Evolutionary conservation across 2,113 vertebrate species (phyloP).

Genomic region (Rhea americana): DNA sequence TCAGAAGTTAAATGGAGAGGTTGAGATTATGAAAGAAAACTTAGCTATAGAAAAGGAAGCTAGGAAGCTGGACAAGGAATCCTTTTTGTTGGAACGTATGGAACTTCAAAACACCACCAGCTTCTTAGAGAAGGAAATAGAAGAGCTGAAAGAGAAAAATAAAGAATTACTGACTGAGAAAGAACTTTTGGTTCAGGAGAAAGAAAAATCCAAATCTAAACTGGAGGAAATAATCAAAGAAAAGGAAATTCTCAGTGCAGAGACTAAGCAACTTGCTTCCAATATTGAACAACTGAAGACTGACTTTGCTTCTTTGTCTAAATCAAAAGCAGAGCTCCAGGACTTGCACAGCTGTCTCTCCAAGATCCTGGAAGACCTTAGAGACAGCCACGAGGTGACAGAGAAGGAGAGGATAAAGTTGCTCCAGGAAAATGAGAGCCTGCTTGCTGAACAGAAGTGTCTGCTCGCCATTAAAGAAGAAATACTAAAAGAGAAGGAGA

Average conservation of each 20-base stretch:
- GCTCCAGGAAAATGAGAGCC: constrained; percentile 63
- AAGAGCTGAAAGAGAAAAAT: constrained; percentile 49
- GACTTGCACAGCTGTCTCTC: constrained; percentile 63
- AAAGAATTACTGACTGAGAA: constrained; percentile 75
- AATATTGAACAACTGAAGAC: constrained; percentile 73
- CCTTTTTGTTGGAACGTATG: constrained; percentile 45
- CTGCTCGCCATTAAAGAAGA: constrained; percentile 55
- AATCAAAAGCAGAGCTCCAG: constrained; percentile 76
- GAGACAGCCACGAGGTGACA: constrained; percentile 47
- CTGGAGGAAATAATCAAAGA: constrained; percentile 72
- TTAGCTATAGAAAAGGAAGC: constrained; percentile 71
- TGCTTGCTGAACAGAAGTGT: constrained; percentile 62
- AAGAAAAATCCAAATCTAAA: constrained; percentile 67
- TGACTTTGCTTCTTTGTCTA: constrained; percentile 65
- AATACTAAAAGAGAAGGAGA: constrained; percentile 69
- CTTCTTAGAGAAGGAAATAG: constrained; percentile 71
- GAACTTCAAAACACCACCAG: constrained; percentile 63
- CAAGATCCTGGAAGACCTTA: constrained; percentile 74
- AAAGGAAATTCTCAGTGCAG: constrained; percentile 57
- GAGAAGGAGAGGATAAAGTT: constrained; percentile 66
- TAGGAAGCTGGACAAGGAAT: constrained; percentile 68
- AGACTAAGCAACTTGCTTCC: constrained; percentile 72
- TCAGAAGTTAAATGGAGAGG: constrained; percentile 69
- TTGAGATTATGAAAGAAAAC: constrained; percentile 65
- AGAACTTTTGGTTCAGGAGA: constrained; percentile 70